Evolutionary conservation across 2,888 invertebrate species (phyloP).

Genomic region (Keiferia lycopersicella): DNA sequence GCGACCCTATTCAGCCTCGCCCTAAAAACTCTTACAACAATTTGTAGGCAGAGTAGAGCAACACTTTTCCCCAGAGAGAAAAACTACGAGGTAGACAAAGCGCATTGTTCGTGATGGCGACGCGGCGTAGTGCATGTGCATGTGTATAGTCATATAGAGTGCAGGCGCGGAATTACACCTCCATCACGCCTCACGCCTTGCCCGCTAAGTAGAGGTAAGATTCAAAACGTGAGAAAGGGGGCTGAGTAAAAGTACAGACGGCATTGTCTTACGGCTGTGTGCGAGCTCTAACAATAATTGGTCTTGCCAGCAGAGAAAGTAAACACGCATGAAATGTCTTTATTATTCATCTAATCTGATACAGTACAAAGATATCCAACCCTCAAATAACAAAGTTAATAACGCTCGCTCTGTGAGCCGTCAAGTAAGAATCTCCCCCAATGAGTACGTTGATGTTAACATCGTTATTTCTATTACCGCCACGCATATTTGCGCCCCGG

Average conservation of each 20-base stretch:
- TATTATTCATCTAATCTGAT: background rate
- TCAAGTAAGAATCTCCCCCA: constrained; percentile 20
- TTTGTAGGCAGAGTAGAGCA: constrained; percentile 7
- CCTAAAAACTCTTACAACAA: constrained; percentile 3
- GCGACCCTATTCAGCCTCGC: constrained; percentile 9
- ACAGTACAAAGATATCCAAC: background rate
- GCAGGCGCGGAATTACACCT: constrained; percentile 36
- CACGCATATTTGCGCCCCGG: constrained; percentile 21
- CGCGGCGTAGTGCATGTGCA: constrained; percentile 5
- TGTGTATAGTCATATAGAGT: background rate
- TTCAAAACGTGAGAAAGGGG: constrained; percentile 45
- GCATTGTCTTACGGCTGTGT: background rate
- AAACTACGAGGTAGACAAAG: constrained; percentile 25
- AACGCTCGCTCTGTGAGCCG: background rate
- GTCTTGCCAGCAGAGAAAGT: constrained; percentile 3
- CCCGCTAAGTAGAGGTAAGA: constrained; percentile 40
- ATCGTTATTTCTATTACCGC: constrained; percentile 19
- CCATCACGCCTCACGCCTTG: constrained; percentile 40
- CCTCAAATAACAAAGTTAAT: background rate
- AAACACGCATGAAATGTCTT: background rate
- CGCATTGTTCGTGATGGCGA: constrained; percentile 25
- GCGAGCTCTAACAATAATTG: background rate
- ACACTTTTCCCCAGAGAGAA: constrained; percentile 18
- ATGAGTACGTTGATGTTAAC: constrained; percentile 19
- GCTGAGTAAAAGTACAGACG: background rate